A percentile compares a stretch with the other conserved stretches of the same genome.
Conservation (phyloP, 2,113 vertebrate species). For the Colaptes auratus region DNA sequence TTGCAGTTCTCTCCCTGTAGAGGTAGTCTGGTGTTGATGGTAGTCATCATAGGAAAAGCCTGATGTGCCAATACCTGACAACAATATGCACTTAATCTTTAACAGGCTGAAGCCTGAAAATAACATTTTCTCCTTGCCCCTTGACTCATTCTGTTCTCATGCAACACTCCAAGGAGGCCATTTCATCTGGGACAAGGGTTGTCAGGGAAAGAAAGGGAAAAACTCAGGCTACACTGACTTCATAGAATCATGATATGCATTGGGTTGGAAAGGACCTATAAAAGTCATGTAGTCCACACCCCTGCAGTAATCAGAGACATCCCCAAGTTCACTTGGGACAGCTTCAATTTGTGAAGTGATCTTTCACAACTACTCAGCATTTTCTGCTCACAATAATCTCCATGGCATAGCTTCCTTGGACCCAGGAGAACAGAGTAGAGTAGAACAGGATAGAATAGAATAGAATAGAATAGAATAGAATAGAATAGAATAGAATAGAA, state of each 20-base stretch:
- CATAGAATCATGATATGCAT: too few relatives aligned
- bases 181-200: neutral
- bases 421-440: too few relatives aligned
- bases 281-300: too few relatives aligned
- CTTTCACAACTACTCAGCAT: neutral
- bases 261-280: too few relatives aligned
- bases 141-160: neutral
- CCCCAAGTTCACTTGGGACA: too few relatives aligned
- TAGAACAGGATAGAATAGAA: too few relatives aligned
- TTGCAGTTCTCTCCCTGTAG: rapidly evolving
- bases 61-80: neutral
- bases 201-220: neutral
- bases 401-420: too few relatives aligned
- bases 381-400: neutral
- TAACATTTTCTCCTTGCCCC: neutral
- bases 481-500: too few relatives aligned
- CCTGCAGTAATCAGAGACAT: too few relatives aligned
- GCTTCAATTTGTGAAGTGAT: neutral
- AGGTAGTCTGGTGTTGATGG: neutral
- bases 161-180: rapidly evolving
- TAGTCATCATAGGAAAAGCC: neutral
- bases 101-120: neutral
- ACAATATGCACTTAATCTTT: neutral
- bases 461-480: too few relatives aligned
- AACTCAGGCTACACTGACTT: neutral